phyloP scores from a whole-genome alignment of 2,797 vertebrate genomes.

The Micrastur ruficollis region DNA sequence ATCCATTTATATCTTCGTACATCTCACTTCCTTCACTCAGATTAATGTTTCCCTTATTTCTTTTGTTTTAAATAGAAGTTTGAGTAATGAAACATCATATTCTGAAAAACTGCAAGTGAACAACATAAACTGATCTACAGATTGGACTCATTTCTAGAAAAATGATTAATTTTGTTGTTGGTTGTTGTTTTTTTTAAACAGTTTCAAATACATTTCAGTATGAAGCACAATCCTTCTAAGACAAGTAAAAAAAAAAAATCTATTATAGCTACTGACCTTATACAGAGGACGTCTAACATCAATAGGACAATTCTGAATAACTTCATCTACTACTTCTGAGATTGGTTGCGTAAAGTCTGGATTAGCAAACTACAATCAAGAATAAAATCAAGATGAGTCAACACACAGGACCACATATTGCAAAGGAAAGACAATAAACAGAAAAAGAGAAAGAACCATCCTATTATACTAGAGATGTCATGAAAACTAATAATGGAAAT shows the following conservation, averaged over 20 bases:
- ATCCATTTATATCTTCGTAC: not conserved
- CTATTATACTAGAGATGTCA: not conserved
- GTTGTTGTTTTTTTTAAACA: not conserved
- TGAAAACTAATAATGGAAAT: not conserved
- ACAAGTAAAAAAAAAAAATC: not conserved
- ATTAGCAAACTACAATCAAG: conserved; percentile 89
- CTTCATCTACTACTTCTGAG: conserved; percentile 98
- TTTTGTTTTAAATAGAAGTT: not conserved
- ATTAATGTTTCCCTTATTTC: not conserved
- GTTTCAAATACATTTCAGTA: not conserved
- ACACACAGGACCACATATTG: not conserved
- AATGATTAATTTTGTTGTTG: not conserved
- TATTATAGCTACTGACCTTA: conserved; percentile 80
- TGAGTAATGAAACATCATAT: not conserved
- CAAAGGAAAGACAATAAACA: not conserved
- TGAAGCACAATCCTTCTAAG: not conserved
- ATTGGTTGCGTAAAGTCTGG: conserved; percentile 98
- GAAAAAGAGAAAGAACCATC: not conserved
- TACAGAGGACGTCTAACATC: conserved; percentile 96
- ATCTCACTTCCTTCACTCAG: not conserved
- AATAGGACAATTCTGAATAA: conserved; percentile 99
- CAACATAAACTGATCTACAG: not conserved
- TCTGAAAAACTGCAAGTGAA: not conserved
- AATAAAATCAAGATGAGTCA: conserved; percentile 8
- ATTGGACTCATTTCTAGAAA: not conserved